Conservation (phyloP, 92 coral and sea anemone genomes). For the Nematostella vectensis region DNA sequence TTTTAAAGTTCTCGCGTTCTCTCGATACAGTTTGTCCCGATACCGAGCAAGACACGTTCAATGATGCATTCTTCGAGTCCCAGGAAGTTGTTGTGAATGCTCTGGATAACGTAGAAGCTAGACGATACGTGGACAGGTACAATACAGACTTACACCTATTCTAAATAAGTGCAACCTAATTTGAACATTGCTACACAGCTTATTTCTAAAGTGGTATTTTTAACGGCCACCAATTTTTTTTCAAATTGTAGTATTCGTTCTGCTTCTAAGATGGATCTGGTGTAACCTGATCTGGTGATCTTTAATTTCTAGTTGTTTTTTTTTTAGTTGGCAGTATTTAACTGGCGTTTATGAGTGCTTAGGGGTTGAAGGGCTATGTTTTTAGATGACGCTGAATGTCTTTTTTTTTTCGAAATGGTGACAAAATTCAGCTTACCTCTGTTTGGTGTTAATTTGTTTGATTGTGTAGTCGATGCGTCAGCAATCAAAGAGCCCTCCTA, state of each 20-base stretch:
- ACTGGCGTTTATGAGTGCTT: no score
- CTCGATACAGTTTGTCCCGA: slow-evolving; percentile 63
- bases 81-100: slow-evolving; percentile 86
- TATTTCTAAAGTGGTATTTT: background rate
- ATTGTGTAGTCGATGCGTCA: slow-evolving; percentile 75
- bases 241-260: no score
- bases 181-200: background rate
- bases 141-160: slow-evolving; percentile 2
- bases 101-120: slow-evolving; percentile 90
- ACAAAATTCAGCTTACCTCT: no score
- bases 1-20: no score
- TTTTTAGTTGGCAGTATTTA: no score
- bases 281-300: no score
- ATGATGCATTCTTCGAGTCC: slow-evolving; percentile 68
- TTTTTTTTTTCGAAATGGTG: no score
- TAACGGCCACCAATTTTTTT: background rate
- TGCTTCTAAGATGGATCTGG: no score
- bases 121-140: slow-evolving; percentile 89
- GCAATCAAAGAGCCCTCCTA: slow-evolving; percentile 75
- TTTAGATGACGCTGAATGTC: no score
- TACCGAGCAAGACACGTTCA: slow-evolving; percentile 69
- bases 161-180: background rate
- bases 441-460: background rate
- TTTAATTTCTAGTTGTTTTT: no score
- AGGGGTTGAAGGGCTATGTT: no score